Evolutionary conservation across 30 jellyfish, hydroid and myxozoan genomes (phyloP).

Genomic region (Hydra vulgaris): DNA sequence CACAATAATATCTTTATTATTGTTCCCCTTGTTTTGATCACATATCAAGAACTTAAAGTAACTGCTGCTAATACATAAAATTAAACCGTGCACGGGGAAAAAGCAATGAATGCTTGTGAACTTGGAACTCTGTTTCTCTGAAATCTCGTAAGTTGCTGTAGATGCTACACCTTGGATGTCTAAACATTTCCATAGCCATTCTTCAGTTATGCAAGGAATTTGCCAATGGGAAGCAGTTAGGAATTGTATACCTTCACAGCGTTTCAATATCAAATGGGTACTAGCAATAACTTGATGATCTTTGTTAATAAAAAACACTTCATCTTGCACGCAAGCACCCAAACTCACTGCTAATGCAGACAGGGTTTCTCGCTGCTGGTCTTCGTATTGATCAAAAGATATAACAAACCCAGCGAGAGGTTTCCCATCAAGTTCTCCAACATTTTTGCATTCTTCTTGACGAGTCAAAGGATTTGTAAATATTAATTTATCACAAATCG

Average conservation of each 20-base stretch:
- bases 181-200: constrained; percentile 18
- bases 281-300: constrained; percentile 5
- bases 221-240: constrained; percentile 12
- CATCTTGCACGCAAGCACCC: constrained; percentile 20
- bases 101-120: background rate
- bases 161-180: constrained; percentile 8
- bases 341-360: background rate
- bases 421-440: background rate
- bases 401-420: constrained; percentile 12
- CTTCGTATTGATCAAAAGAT: constrained; percentile 10
- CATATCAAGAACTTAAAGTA: constrained; percentile 14
- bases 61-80: constrained; percentile 27
- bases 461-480: background rate
- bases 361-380: constrained; percentile 3
- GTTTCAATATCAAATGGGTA: constrained; percentile 22
- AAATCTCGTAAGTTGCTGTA: background rate
- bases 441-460: constrained; percentile 1
- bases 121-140: constrained; percentile 1
- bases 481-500: constrained; percentile 5
- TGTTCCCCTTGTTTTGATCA: constrained; percentile 23
- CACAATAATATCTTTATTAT: constrained; percentile 2
- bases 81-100: constrained; percentile 29
- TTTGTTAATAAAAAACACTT: constrained; percentile 8
- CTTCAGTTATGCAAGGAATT: constrained; percentile 10
- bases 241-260: constrained; percentile 6